These are phyloP conservation scores for Rhagonycha fulva DNA, from an alignment of 2,888 invertebrate genomes.

Conservation along the genomic window DNA sequence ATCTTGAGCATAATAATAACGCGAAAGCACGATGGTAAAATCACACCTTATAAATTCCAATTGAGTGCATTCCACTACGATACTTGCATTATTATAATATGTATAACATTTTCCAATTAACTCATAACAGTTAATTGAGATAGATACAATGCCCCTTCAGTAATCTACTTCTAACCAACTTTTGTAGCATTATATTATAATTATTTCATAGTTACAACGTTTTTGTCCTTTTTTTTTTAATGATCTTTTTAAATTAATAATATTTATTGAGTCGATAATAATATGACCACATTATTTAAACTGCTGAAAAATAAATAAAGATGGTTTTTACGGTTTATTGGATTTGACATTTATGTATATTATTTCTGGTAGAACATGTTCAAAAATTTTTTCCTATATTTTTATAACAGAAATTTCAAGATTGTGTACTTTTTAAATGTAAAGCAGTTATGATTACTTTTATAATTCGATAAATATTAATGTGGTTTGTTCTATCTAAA, in stretches of 20 bases:
- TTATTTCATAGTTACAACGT: background rate
- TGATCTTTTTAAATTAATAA: background rate
- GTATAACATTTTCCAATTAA: background rate
- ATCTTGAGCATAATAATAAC: slow-evolving; percentile 23
- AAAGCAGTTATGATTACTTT: background rate
- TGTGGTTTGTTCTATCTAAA: background rate
- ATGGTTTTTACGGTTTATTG: too few relatives aligned
- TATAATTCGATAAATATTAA: background rate
- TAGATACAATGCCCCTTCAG: background rate
- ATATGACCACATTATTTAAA: too few relatives aligned
- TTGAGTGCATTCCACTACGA: slow-evolving; percentile 20
- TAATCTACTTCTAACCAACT: background rate
- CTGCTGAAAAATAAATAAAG: too few relatives aligned
- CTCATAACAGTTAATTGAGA: background rate
- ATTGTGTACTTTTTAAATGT: background rate
- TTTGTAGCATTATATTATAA: background rate
- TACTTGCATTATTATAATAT: slow-evolving; percentile 7
- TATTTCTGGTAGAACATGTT: too few relatives aligned
- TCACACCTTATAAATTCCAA: slow-evolving; percentile 27
- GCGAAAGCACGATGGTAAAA: slow-evolving; percentile 12
- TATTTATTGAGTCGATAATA: background rate
- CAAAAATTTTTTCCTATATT: too few relatives aligned
- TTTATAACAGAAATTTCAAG: too few relatives aligned
- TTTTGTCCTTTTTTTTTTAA: background rate
- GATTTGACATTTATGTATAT: too few relatives aligned